These are phyloP conservation scores for Sebastiscus tertius DNA, from an alignment of 2,797 vertebrate genomes.

Conservation along the genomic window DNA sequence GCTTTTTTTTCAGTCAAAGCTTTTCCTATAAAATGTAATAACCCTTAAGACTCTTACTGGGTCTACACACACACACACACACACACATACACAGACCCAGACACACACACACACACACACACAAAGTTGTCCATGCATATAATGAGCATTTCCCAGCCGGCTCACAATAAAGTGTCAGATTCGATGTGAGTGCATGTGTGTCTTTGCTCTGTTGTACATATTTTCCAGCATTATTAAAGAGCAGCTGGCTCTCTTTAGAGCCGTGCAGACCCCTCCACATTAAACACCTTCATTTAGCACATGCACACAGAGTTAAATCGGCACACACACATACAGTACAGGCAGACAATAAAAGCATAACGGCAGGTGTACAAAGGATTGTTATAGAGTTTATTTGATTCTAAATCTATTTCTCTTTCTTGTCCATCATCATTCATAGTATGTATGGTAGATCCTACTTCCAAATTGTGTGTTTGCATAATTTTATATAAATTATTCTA, in stretches of 20 bases:
- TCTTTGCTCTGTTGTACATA: conserved; percentile 39
- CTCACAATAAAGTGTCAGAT: conserved; percentile 40
- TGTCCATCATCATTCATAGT: neutral
- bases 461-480: neutral
- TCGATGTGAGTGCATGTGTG: conserved; percentile 15
- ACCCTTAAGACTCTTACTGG: conserved; percentile 9
- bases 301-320: conserved; percentile 9
- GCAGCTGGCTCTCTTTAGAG: conserved; percentile 69
- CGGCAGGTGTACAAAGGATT: conserved; percentile 24
- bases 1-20: conserved; percentile 26
- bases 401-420: neutral
- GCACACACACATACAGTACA: neutral
- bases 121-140: neutral
- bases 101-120: neutral
- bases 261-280: conserved; percentile 57
- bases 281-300: conserved; percentile 63
- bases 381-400: neutral
- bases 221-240: conserved; percentile 56
- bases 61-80: neutral
- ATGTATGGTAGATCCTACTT: neutral
- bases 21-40: conserved; percentile 55
- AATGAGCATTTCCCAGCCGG: conserved; percentile 27
- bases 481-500: neutral
- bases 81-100: neutral
- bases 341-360: neutral